Evolutionary conservation across 2,797 vertebrate genomes (phyloP), one percentile per base, ranked within the genome.

Genomic region (Argyrosomus regius): DNA sequence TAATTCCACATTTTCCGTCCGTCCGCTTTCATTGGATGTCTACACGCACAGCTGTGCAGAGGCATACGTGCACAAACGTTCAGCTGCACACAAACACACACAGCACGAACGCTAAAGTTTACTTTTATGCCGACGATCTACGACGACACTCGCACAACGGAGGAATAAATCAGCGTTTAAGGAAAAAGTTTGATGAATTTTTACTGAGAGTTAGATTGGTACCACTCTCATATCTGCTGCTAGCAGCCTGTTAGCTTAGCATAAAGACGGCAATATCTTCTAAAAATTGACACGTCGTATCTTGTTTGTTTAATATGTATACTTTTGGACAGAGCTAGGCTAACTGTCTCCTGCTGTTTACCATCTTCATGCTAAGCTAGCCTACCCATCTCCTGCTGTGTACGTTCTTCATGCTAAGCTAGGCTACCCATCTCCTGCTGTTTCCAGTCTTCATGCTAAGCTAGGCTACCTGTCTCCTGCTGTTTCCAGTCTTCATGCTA

Each of bases 1-100:
- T 76, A 85, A 87, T 84, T 91, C 81, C 74, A 84, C 79, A 86
- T 93, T 91, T 92, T 91, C 89, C 85, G 2, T 91, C 89, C 85
- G 2, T 89, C 87, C 18, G 56, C 76, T 87, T 89, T 89, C 71
- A 80, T 39, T 87, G 77, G 86, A 79, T 54, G 81, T 86, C 79
- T 69, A 72, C 85, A 86, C 60, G 57, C 83, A 86, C 50, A 84
- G 58, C 49, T 53, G 63, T 63, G 63, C 78, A 67, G 75, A 78
- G 63, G 64, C 75, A 85, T 28, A 60, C 64, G 58, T 66, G 46
- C 56, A 28, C 53, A 57, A 39, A 46, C 56, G 61, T 11, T 35
- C 48, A 58, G 7, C 61, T 53, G 49, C 75, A 59, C 20, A 49
- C 75, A 67, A 39, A 65, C 70, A 62, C 60, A 60, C 18, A 79